These are phyloP conservation scores for Cyanistes caeruleus DNA, from an alignment of 2,113 vertebrate genomes.

Conservation along the genomic window DNA sequence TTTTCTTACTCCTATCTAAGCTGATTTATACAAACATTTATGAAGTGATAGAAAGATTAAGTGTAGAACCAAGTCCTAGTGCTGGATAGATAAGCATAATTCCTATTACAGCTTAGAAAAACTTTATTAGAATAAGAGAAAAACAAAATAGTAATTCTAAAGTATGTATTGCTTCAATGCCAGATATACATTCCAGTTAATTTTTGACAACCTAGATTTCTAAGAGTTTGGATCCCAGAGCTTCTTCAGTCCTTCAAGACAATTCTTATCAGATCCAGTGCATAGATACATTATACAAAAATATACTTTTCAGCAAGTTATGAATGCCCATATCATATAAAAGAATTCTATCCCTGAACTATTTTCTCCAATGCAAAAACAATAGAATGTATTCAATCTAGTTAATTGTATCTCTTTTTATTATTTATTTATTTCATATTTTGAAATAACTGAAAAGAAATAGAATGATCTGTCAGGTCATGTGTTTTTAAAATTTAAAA, in stretches of 20 bases:
- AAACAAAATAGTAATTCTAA: background rate
- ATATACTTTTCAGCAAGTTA: background rate
- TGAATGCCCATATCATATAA: background rate
- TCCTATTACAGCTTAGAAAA: background rate
- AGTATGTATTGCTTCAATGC: background rate
- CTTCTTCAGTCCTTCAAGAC: background rate
- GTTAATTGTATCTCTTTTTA: background rate
- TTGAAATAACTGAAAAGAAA: background rate
- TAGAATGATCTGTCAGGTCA: background rate
- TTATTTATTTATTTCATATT: background rate
- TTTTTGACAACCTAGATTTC: background rate
- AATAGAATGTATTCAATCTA: background rate
- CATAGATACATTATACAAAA: background rate
- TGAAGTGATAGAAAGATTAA: background rate
- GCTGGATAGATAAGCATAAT: background rate
- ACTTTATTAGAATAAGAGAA: background rate
- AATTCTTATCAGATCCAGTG: background rate
- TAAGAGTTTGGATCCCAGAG: background rate
- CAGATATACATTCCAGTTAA: background rate
- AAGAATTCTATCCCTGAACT: background rate
- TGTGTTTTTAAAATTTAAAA: background rate
- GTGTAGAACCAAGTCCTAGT: background rate
- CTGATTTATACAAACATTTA: background rate
- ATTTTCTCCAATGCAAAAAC: background rate
- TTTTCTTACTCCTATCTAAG: background rate